phyloP scores from a whole-genome alignment of 2,888 invertebrate species.

The Polymixis flavicincta region DNA sequence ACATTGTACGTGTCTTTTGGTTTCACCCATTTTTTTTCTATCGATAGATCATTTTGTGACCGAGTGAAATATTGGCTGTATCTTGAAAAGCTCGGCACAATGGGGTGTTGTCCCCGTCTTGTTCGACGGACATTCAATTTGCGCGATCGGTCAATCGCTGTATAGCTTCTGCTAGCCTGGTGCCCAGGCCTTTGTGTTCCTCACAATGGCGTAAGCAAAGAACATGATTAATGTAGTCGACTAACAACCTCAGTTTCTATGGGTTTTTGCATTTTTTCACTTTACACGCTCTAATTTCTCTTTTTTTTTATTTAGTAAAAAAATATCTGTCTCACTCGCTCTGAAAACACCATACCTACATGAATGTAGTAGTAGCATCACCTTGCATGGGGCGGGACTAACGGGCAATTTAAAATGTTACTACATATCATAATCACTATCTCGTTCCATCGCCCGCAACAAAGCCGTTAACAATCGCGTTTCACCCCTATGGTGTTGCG shows the following conservation, averaged over 20 bases:
- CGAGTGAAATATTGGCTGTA: conserved; percentile 82
- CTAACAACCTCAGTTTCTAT: conserved; percentile 66
- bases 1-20: conserved; percentile 63
- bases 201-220: conserved; percentile 80
- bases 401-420: background rate
- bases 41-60: conserved; percentile 73
- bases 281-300: conserved; percentile 11
- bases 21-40: conserved; percentile 66
- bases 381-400: conserved; percentile 14
- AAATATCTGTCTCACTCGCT: background rate
- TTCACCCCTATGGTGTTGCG: conserved; percentile 81
- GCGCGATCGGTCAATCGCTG: conserved; percentile 87
- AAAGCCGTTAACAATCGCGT: conserved; percentile 73
- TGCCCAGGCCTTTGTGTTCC: conserved; percentile 79
- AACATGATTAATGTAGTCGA: conserved; percentile 78
- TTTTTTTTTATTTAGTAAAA: background rate
- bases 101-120: conserved; percentile 79
- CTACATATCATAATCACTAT: conserved; percentile 27
- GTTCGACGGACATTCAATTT: conserved; percentile 87
- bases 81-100: conserved; percentile 84
- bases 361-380: conserved; percentile 4
- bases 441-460: conserved; percentile 17
- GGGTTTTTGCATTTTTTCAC: conserved; percentile 56
- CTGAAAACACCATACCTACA: conserved; percentile 19
- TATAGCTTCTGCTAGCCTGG: conserved; percentile 81